Evolutionary conservation across 2,113 vertebrate species (phyloP).

Genomic region (Cinclus cinclus): DNA sequence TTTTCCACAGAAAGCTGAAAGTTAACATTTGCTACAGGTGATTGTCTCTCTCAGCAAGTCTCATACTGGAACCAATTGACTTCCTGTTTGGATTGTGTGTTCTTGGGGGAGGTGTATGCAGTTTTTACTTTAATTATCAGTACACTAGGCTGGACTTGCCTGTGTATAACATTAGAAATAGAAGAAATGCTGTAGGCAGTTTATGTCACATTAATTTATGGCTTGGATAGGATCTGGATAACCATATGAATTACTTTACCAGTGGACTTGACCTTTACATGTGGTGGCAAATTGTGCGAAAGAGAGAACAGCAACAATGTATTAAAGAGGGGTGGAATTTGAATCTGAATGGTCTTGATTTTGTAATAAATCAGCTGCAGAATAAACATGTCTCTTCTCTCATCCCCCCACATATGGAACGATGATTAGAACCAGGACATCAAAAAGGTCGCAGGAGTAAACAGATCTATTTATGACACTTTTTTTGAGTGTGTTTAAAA

Average conservation of each 20-base stretch:
- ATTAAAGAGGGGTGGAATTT: constrained; percentile 42
- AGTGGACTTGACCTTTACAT: constrained; percentile 57
- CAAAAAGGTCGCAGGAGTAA: not conserved
- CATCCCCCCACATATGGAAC: not conserved
- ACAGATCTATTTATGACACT: constrained; percentile 23
- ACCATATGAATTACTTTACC: constrained; percentile 60
- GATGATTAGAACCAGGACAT: constrained; percentile 48
- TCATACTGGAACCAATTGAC: not conserved
- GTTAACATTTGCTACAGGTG: not conserved
- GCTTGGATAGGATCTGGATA: constrained; percentile 41
- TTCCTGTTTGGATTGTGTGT: not conserved
- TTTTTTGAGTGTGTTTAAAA: not conserved
- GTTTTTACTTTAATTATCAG: constrained; percentile 39
- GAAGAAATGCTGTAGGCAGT: constrained; percentile 46
- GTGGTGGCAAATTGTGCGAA: constrained; percentile 32
- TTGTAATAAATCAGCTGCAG: constrained; percentile 59
- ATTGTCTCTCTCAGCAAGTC: constrained; percentile 19
- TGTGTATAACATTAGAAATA: constrained; percentile 43
- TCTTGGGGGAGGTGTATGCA: not conserved
- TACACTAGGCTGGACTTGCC: constrained; percentile 6
- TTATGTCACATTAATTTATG: constrained; percentile 58
- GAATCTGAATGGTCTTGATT: constrained; percentile 57
- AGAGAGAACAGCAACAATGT: constrained; percentile 33
- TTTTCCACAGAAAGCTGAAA: not conserved
- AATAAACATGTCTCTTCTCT: constrained; percentile 49